Evolutionary conservation across 2,797 vertebrate species (phyloP), one percentile per base, ranked within the genome.

Genomic region (Parotocinclus haroldoi): DNA sequence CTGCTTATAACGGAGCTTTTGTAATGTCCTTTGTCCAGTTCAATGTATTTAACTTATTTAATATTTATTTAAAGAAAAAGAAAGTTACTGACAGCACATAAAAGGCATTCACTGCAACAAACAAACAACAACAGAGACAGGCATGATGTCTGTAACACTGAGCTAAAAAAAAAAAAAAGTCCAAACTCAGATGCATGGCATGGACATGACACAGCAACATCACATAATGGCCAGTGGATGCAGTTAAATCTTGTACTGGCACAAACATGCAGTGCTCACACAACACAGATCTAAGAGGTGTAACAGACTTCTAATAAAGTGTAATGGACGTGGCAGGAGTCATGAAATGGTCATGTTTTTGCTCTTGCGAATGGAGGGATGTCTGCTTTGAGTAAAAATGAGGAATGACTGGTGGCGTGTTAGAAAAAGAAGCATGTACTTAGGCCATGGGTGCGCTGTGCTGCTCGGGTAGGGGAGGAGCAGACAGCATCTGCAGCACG

Each of bases 201-300:
- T 42, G 58, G 76, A 82, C 27, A 70, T 40, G 80, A 65, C 19
- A 75, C 52, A 74, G 62, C 18, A 72, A 63, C 77, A 42, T 52
- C 50, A 78, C 63, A 27, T n/a, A 53, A 56, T 51, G 59, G 40
- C 17, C 12, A 17, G 55, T 53, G 62, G 62, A 74, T 61, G 72
- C 62, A 27, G 2, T 27, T 5, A 66, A 56, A 55, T 50, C 19
- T 16, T 53, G 1, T 64, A 52, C 54, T 38, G 48, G 13, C 55
- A 55, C 63, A 78, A 73, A 80, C 83, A 78, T 58, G 58, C 81
- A 71, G 57, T 70, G 78, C 17, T 75, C 79, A 27, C 2, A 27
- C 27, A 27, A 27, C 27, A 81, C 58, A 75, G 63, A 76, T 63
- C 87, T 76, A 85, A 82, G 82, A 88, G 86, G 86, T 84, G 87